Evolutionary conservation across 2,797 vertebrate species (phyloP).

Genomic region (Cottoperca gobio): DNA sequence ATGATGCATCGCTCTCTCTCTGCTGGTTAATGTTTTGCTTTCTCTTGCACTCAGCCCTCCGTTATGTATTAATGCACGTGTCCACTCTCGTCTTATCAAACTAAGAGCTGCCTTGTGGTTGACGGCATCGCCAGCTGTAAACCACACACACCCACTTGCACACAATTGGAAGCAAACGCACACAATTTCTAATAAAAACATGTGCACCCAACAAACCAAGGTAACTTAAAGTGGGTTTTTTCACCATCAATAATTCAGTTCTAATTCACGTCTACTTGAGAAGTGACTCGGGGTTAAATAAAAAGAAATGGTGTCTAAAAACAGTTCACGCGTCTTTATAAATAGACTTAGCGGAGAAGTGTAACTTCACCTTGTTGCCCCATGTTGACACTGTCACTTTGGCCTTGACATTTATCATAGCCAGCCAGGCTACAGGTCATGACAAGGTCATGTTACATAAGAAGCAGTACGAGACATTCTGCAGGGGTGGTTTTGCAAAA

Average conservation of each 20-base stretch:
- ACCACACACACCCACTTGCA: conserved; percentile 13
- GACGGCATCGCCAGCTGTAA: conserved; percentile 20
- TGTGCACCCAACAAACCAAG: conserved; percentile 16
- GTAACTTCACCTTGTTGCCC: conserved; percentile 30
- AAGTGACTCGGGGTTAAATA: conserved; percentile 57
- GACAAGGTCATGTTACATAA: conserved; percentile 34
- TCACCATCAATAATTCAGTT: conserved; percentile 67
- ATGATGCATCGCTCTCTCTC: conserved; percentile 1
- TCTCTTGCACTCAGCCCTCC: conserved; percentile 2
- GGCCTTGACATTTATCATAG: conserved; percentile 27
- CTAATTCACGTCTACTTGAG: conserved; percentile 39
- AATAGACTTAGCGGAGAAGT: conserved; percentile 41
- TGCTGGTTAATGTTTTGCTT: conserved; percentile 14
- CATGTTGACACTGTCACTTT: conserved; percentile 31
- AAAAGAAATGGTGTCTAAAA: conserved; percentile 51
- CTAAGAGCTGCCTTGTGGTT: conserved; percentile 38
- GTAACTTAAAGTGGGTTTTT: conserved; percentile 16
- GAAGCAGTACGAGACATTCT: background rate
- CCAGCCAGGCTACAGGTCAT: conserved; percentile 1
- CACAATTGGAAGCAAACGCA: conserved; percentile 16
- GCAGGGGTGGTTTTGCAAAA: background rate
- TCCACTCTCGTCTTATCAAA: conserved; percentile 46
- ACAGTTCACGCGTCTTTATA: conserved; percentile 36
- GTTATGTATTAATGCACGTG: background rate
- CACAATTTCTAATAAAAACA: conserved; percentile 29